phyloP scores from a whole-genome alignment of 2,113 vertebrate species.

The Stigmatopora nigra region DNA sequence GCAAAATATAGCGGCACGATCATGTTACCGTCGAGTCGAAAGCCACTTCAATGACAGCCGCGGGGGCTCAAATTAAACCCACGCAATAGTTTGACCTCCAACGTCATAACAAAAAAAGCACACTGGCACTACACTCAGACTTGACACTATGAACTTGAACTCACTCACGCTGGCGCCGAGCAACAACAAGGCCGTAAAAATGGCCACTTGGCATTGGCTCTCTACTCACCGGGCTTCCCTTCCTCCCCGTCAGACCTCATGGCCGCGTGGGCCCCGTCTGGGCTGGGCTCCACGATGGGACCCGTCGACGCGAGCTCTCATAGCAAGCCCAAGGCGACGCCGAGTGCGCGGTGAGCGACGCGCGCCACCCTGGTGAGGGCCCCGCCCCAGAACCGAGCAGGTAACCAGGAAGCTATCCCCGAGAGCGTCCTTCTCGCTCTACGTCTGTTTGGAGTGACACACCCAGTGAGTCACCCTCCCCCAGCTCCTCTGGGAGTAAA shows the following conservation, averaged over 20 bases:
- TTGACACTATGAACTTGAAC: conserved; percentile 7
- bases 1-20: background rate
- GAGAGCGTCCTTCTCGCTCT: conserved; percentile 31
- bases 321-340: conserved; percentile 45
- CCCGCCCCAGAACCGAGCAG: conserved; percentile 56
- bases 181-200: background rate
- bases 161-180: background rate
- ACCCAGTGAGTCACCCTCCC: conserved; percentile 2
- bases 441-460: conserved; percentile 6
- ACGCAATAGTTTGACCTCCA: background rate
- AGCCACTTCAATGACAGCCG: background rate
- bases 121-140: background rate
- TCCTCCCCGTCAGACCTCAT: conserved; percentile 71
- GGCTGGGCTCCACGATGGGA: conserved; percentile 63
- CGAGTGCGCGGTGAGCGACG: conserved; percentile 27
- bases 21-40: background rate
- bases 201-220: background rate
- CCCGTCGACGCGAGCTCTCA: conserved; percentile 50
- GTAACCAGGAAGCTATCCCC: conserved; percentile 54
- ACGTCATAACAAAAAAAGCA: background rate
- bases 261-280: conserved; percentile 51
- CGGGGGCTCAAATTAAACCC: background rate
- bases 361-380: background rate
- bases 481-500: background rate
- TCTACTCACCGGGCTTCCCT: conserved; percentile 62